Percentiles rank a stretch among this genome's conserved stretches.
Evolutionary conservation across 1,140 invertebrate species (phyloP).

Genomic region (Aporrectodea caliginosa): DNA sequence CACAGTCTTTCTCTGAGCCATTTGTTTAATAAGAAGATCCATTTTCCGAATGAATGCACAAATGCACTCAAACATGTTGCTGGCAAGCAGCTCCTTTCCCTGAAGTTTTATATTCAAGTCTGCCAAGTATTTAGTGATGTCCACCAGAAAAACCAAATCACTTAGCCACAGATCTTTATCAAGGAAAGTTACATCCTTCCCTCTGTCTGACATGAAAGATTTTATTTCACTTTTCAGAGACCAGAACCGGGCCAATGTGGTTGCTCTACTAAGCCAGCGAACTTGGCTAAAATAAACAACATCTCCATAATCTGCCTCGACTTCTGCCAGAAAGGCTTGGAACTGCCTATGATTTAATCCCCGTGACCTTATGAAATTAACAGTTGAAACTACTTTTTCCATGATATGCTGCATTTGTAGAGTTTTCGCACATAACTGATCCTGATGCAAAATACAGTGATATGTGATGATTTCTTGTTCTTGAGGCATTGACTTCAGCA

Average conservation of each 20-base stretch:
- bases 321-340: constrained; percentile 1
- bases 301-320: constrained; percentile 4
- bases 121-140: constrained; percentile 6
- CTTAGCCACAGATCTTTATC: neutral
- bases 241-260: constrained; percentile 5
- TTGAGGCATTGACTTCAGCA: neutral
- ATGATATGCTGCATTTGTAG: neutral
- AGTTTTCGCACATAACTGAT: neutral
- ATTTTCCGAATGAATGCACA: neutral
- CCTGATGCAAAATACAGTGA: constrained; percentile 4
- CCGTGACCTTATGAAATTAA: constrained; percentile 5
- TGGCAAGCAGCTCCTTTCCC: neutral
- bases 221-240: neutral
- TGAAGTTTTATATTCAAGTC: constrained; percentile 11
- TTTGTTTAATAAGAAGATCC: neutral
- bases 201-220: neutral
- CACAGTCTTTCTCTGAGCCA: neutral
- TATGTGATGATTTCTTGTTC: constrained; percentile 1
- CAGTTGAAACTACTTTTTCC: neutral
- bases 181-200: neutral
- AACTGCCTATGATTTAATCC: constrained; percentile 11
- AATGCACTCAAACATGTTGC: neutral
- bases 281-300: constrained; percentile 2
- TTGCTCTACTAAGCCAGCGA: constrained; percentile 7
- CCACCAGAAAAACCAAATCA: constrained; percentile 4